A percentile compares a stretch with the other conserved stretches of the same genome.
phyloP scores from a whole-genome alignment of 2,113 vertebrate genomes.

The Trachemys scripta region DNA sequence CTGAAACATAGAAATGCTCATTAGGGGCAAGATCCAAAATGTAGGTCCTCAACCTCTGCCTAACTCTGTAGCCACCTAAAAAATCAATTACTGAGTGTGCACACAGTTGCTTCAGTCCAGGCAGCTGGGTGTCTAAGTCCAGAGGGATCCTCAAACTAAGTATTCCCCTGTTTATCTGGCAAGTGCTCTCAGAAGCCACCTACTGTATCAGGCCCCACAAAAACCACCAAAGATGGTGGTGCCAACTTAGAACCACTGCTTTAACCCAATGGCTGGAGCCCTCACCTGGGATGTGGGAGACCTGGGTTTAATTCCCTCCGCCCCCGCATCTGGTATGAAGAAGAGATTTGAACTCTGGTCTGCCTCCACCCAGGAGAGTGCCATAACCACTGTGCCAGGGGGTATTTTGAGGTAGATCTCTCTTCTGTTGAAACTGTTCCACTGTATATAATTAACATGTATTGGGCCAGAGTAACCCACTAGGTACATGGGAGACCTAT shows the following conservation, averaged over 20 bases:
- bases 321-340: too few relatives aligned
- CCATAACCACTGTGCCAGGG: not conserved
- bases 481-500: too few relatives aligned
- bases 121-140: not conserved
- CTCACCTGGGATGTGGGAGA: not conserved
- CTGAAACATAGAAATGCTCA: slow-evolving; percentile 73
- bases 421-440: not conserved
- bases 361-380: not conserved
- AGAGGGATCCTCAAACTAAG: not conserved
- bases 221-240: not conserved
- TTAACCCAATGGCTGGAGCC: not conserved
- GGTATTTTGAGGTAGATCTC: not conserved
- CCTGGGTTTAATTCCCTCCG: not conserved
- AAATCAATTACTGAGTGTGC: not conserved
- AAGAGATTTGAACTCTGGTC: not conserved
- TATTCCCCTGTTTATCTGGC: not conserved
- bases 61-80: not conserved
- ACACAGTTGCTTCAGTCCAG: not conserved
- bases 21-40: not conserved
- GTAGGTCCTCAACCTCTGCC: not conserved
- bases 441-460: not conserved
- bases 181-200: not conserved
- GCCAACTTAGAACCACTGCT: not conserved
- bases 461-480: not conserved
- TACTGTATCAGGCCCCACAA: not conserved